Evolutionary conservation across 2,888 invertebrate genomes (phyloP), one percentile per base, ranked within the genome.

Genomic region (Argynnis bischoffii): DNA sequence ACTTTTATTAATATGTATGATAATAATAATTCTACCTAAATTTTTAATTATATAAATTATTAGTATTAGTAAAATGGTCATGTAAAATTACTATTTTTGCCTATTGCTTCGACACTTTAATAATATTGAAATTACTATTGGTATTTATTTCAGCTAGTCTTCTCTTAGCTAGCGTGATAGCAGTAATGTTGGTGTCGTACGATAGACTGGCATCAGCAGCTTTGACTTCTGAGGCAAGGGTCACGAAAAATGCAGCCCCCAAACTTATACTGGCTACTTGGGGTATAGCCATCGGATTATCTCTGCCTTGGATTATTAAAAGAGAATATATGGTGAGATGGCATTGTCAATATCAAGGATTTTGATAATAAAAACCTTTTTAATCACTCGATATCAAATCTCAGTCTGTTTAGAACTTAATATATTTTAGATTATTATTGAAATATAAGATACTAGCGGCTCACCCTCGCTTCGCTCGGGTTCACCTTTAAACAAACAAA

Each of bases 121-220:
- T 53, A 53, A 6, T 18, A 11, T 53, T 53, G 18, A 53, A 53
- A 53, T 8, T 53, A 21, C 6, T 14, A 18, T 57, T n/a, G 18
- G 3, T 26, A 26, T 13, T 5, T 48, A n/a, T 64, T 55, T 13
- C 47, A 66, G 54, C 67, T 6, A 47, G 55, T 15, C 92, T 96
- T 63, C 92, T 97, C 1, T 88, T 98, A 63, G 95, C 96, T 3
- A 95, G 96, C 56, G 96, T 97, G 0, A 94, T 96, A 70, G 97
- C 96, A 67, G 92, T 98, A 68, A 95, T 96, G 48, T 94, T 95
- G 26, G 96, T 98, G 0, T 97, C 96, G 61, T 97, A 97, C 79
- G 97, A 98, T 81, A 94, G 98, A 21, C 89, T 98, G 31, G 96
- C 97, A 3, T 96, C 96, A 8, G 96, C 98, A 53, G 95, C 96